Evolutionary conservation across 1,140 invertebrate genomes (phyloP), one percentile per base, ranked within the genome.

Genomic region (Saccostrea glomerata): DNA sequence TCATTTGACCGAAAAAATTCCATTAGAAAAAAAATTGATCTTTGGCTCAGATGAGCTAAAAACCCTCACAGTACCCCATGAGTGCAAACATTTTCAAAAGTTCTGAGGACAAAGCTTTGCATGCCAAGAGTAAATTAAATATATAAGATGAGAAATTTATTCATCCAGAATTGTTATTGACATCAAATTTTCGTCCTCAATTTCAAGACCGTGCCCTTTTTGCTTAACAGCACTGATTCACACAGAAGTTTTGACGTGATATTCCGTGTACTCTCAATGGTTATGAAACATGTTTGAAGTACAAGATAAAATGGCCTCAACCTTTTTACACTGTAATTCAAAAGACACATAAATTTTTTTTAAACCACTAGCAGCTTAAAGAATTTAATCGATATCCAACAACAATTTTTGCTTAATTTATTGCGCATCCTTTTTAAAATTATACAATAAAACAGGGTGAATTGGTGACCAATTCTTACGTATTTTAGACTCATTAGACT

Each of bases 91-190:
- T 47, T 47, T 47, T 47, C 9, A 47, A 47, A 3, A 47, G 9
- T 6, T 47, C 9, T 47, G 47, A 47, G 47, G 47, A 47, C 47
- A 47, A 47, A 9, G 47, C 47, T 25, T 77, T 36, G 12, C 70
- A 25, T 77, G 70, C 23, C 30, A 77, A 77, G 70, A 77, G 70
- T 77, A 77, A 77, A 77, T 77, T 77, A 77, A 13, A 77, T 17
- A 73, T 36, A 36, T 23, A 23, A 25, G 36, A 9, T 13, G 23
- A 73, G 11, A 25, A 25, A 30, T 23, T 73, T 73, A 23, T 12
- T 11, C 15, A 30, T 17, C 13, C 23, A 36, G 15, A 6, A 30
- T 25, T 30, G 70, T n/a, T 60, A 60, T 60, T 60, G 58, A 60
- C 20, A 60, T 13, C 58, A 60, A 60, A 20, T 20, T 63, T 5